phyloP scores from a whole-genome alignment of 2,888 invertebrate species.

The Ophion ventricosus region DNA sequence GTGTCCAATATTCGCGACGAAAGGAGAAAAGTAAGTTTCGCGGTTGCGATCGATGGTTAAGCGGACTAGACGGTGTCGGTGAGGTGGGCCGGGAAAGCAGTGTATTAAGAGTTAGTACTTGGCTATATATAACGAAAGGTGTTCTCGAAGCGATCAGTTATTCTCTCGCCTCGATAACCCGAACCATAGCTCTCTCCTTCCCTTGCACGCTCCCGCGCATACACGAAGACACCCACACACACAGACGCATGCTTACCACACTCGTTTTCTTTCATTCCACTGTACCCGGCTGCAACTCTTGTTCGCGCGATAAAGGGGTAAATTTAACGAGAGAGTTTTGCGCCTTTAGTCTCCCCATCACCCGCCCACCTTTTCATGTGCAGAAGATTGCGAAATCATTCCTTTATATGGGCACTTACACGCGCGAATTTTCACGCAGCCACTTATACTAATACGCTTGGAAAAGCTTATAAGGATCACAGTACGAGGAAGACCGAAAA shows the following conservation, averaged over 20 bases:
- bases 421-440: conserved; percentile 10
- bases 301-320: conserved; percentile 76
- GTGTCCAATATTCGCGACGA: background rate
- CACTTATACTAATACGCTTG: conserved; percentile 20
- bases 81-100: conserved; percentile 12
- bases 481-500: background rate
- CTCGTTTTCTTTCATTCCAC: background rate
- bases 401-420: conserved; percentile 17
- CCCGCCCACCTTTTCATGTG: background rate
- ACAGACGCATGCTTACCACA: background rate
- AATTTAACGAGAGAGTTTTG: conserved; percentile 78
- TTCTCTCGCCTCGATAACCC: conserved; percentile 69
- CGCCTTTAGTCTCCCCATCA: conserved; percentile 50
- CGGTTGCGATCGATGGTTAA: conserved; percentile 57
- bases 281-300: conserved; percentile 54
- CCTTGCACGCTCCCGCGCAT: conserved; percentile 5
- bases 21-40: conserved; percentile 32
- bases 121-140: conserved; percentile 50
- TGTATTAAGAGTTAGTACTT: conserved; percentile 53
- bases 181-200: conserved; percentile 43
- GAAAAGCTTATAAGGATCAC: conserved; percentile 20
- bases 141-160: conserved; percentile 67
- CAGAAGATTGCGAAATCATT: conserved; percentile 37
- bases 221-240: background rate
- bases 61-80: conserved; percentile 14